Percentiles rank a stretch among this genome's conserved stretches.
phyloP scores from a whole-genome alignment of 2,797 vertebrate species.

The Bovichtus diacanthus region DNA sequence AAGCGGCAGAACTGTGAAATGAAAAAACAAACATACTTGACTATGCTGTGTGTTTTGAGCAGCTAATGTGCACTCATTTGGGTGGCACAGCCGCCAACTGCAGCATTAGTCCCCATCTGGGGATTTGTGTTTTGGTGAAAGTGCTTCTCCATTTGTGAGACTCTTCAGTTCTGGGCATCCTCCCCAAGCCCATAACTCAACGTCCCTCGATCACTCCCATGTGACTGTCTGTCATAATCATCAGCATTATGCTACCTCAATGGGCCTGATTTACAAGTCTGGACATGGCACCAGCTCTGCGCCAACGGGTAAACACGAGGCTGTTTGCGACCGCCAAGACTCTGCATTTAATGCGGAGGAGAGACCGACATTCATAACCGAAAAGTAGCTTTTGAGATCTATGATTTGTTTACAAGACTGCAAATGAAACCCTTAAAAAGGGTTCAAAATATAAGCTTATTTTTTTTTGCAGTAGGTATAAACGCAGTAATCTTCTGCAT shows the following conservation, averaged over 20 bases:
- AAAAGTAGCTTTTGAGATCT: constrained; percentile 41
- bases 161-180: constrained; percentile 79
- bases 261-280: constrained; percentile 83
- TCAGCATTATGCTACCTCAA: constrained; percentile 82
- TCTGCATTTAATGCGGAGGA: constrained; percentile 57
- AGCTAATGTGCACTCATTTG: constrained; percentile 70
- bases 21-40: constrained; percentile 41
- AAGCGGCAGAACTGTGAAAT: constrained; percentile 38
- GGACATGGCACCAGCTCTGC: constrained; percentile 68
- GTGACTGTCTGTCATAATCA: constrained; percentile 81
- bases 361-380: constrained; percentile 43
- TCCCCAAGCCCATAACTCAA: constrained; percentile 80
- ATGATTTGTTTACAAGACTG: constrained; percentile 38
- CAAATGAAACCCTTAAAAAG: constrained; percentile 13
- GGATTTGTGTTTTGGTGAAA: constrained; percentile 74
- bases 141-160: constrained; percentile 77
- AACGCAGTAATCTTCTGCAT: background rate
- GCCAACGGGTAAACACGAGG: constrained; percentile 69
- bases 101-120: constrained; percentile 76
- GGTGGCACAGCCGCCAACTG: constrained; percentile 65
- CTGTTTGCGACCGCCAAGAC: constrained; percentile 51
- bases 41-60: constrained; percentile 54
- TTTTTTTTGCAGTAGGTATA: background rate
- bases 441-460: background rate
- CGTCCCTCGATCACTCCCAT: constrained; percentile 75